A percentile compares a stretch with the other conserved stretches of the same genome.
phyloP scores from a whole-genome alignment of 53 echinoderm and acorn worm species.

The Actinopyga echinites region DNA sequence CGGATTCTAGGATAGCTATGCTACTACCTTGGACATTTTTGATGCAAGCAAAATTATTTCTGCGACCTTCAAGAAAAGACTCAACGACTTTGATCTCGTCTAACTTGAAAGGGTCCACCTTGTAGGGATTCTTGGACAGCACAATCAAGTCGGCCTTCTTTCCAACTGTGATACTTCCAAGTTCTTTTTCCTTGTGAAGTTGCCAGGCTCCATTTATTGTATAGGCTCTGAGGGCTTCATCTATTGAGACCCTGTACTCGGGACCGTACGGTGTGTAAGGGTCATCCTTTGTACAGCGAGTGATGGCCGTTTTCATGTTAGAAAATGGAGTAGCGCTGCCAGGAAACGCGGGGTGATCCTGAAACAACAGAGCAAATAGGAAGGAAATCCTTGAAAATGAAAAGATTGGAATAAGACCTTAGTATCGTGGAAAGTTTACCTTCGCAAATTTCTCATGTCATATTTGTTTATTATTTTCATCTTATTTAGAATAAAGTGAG shows the following conservation, averaged over 20 bases:
- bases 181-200: conserved; percentile 47
- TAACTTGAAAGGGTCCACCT: conserved; percentile 37
- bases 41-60: conserved; percentile 43
- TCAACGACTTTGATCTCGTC: conserved; percentile 44
- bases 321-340: conserved; percentile 49
- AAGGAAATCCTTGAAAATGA: too few relatives aligned
- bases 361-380: too few relatives aligned
- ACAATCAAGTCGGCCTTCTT: conserved; percentile 52
- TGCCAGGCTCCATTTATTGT: conserved; percentile 55
- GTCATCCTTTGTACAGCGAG: conserved; percentile 51
- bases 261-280: conserved; percentile 53
- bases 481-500: too few relatives aligned
- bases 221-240: conserved; percentile 66
- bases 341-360: conserved; percentile 67
- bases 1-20: conserved; percentile 3
- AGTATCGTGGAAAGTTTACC: too few relatives aligned
- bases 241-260: conserved; percentile 50
- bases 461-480: too few relatives aligned
- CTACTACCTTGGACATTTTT: not conserved
- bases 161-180: conserved; percentile 57
- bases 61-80: conserved; percentile 51
- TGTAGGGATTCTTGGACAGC: conserved; percentile 24
- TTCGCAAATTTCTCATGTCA: too few relatives aligned
- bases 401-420: too few relatives aligned
- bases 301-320: conserved; percentile 56